phyloP scores from a whole-genome alignment of 2,797 vertebrate species.

The Hipposideros larvatus region DNA sequence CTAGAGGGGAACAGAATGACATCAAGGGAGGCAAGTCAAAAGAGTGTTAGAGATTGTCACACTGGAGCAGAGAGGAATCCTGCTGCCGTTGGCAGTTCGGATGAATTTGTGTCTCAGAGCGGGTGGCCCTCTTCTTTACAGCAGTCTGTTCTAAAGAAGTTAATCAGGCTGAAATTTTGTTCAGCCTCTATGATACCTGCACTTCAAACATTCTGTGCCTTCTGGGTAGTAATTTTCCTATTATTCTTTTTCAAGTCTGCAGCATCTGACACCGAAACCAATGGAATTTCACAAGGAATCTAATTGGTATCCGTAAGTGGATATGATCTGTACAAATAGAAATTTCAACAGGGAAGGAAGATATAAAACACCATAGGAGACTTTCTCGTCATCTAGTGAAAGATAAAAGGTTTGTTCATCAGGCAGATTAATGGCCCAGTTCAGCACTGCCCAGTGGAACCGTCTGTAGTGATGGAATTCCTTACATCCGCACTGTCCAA shows the following conservation, averaged over 20 bases:
- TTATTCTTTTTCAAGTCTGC: not conserved
- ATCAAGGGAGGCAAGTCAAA: not conserved
- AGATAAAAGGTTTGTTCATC: not conserved
- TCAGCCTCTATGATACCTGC: not conserved
- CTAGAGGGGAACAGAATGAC: conserved; percentile 85
- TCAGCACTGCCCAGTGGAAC: not conserved
- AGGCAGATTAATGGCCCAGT: not conserved
- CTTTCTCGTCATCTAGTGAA: not conserved
- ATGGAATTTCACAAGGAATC: not conserved
- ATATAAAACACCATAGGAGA: not conserved
- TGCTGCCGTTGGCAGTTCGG: accelerated
- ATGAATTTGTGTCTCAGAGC: not conserved
- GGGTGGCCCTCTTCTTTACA: accelerated
- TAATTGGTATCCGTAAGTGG: not conserved
- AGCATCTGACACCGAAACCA: not conserved
- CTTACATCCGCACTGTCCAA: not conserved
- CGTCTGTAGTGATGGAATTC: accelerated
- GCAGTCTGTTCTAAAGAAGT: not conserved
- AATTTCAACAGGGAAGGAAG: not conserved
- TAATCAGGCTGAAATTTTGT: not conserved
- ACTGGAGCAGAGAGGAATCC: not conserved
- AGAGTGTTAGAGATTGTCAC: not conserved
- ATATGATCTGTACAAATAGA: not conserved
- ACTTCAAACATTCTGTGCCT: not conserved
- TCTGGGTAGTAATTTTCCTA: not conserved